Base-by-base conservation (phyloP, 2,888 invertebrate genomes). In the Lasioglossum pauxillum region DNA sequence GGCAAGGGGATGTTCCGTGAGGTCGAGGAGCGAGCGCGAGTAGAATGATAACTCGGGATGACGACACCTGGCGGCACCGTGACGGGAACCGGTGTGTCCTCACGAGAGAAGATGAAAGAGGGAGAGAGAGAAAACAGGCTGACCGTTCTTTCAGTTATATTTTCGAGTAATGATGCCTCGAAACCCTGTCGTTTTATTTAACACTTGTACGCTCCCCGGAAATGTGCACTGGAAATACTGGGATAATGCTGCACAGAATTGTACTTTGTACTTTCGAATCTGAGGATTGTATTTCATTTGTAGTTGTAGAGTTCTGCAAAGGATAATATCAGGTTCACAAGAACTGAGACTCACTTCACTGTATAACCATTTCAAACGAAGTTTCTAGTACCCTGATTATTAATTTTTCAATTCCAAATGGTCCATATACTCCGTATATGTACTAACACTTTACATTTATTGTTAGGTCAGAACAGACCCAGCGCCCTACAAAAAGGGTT, bases 31-130 rank as follows among this genome's bases (percentile, higher is more conserved):
- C 49, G 53, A 35, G 19, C 71, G 44, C 74, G 64, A 69, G 44
- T 5, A 31, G 85, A 84, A 84, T 84, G 71, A 80, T 78, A 84
- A 85, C 35, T 35, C 23, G 27, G 60, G 53, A 77, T 74, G 80
- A 75, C 84, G 76, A 69, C 49, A 84, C 31, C 75, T 69, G 80
- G 71, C 3, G 57, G 44, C 38, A 12, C 38, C 73, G 49, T 49
- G 49, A 64, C 69, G 69, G 44, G 46, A 78, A 81, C 41, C 35
- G 75, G 35, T n/a, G 41, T 27, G 35, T 71, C 78, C 27, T 71
- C 67, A 8, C 31, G 14, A 71, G 35, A 19, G 14, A 64, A 16
- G 27, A 31, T 31, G 12, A 64, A 16, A 67, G 35, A 35, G 31
- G 2, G 7, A 27, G 60, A 27, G 5, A 14, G 27, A 60, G 5